Conservation (phyloP, 2,888 invertebrate species). For the Sympetrum striolatum region DNA sequence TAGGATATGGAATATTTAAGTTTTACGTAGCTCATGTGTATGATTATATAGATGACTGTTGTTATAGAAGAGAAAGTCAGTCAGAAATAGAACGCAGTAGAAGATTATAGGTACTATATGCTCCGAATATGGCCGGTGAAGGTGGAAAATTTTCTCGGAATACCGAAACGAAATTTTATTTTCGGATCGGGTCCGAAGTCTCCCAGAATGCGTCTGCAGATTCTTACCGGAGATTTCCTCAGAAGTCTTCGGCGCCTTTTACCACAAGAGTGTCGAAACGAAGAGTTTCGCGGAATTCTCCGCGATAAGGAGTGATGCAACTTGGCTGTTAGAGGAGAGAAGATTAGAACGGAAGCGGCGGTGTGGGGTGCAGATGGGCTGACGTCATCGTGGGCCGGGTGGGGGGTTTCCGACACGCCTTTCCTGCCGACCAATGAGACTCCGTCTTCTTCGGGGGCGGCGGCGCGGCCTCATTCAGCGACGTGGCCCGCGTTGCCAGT, state of each 20-base stretch:
- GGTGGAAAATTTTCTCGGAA: too few relatives aligned
- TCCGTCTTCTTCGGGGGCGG: background rate
- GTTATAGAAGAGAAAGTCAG: too few relatives aligned
- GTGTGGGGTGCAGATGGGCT: background rate
- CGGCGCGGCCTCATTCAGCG: background rate
- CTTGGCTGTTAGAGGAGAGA: background rate
- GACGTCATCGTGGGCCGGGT: conserved; percentile 16
- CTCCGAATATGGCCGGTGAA: too few relatives aligned
- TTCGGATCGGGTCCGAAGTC: background rate
- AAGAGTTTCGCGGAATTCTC: background rate
- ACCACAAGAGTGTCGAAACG: background rate
- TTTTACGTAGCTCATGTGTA: too few relatives aligned
- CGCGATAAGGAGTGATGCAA: background rate
- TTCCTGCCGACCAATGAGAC: conserved; percentile 8
- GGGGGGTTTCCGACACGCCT: conserved; percentile 13
- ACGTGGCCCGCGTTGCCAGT: background rate
- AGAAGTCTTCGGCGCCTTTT: too few relatives aligned
- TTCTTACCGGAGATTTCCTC: background rate
- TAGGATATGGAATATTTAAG: too few relatives aligned
- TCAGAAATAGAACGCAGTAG: too few relatives aligned
- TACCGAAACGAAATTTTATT: too few relatives aligned
- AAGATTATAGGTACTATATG: too few relatives aligned
- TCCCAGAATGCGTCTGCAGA: background rate
- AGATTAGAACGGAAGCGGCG: background rate
- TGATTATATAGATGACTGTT: too few relatives aligned